phyloP scores from a whole-genome alignment of 2,888 invertebrate genomes.

The Argynnis bischoffii region DNA sequence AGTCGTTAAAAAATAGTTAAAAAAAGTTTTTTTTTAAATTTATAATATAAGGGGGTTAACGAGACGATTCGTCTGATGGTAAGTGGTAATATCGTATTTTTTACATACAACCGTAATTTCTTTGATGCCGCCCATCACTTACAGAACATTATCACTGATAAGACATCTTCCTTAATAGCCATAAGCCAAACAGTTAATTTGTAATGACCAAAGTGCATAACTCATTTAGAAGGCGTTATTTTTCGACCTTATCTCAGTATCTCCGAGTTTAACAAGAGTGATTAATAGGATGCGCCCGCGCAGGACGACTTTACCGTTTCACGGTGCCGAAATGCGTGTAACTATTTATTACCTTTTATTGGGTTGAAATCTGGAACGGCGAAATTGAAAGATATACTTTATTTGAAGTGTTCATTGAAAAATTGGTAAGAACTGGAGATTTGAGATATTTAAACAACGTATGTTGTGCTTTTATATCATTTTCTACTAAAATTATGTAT shows the following conservation, averaged over 20 bases:
- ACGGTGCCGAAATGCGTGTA: conserved; percentile 42
- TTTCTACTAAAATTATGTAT: too few relatives aligned
- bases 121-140: conserved; percentile 39
- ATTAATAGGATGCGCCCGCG: conserved; percentile 68
- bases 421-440: not conserved
- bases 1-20: too few relatives aligned
- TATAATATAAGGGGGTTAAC: too few relatives aligned
- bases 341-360: conserved; percentile 33
- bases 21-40: too few relatives aligned
- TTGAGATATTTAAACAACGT: too few relatives aligned
- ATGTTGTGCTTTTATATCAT: too few relatives aligned
- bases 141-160: conserved; percentile 47
- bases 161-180: conserved; percentile 52
- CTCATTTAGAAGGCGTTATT: conserved; percentile 68
- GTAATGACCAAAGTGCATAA: conserved; percentile 57
- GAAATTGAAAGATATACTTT: not conserved
- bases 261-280: conserved; percentile 69
- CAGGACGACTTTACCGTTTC: conserved; percentile 62
- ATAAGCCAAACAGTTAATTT: conserved; percentile 64
- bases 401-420: not conserved
- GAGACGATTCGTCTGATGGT: too few relatives aligned
- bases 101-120: conserved; percentile 22
- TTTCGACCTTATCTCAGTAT: conserved; percentile 71
- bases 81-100: not conserved
- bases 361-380: conserved; percentile 1